Evolutionary conservation across 2,888 invertebrate genomes (phyloP).

Genomic region (Apotomis turbidana): DNA sequence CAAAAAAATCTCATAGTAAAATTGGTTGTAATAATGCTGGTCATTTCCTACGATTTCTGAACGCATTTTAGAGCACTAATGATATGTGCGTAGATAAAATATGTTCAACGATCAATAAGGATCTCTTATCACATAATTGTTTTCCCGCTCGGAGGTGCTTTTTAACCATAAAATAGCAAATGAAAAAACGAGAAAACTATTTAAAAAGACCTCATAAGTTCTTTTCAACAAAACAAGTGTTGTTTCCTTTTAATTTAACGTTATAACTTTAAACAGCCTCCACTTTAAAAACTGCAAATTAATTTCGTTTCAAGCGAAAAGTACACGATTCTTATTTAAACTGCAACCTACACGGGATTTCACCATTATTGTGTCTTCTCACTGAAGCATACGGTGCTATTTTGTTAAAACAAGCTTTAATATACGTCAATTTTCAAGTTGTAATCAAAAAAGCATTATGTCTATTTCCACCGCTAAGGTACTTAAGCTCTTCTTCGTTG

Average conservation of each 20-base stretch:
- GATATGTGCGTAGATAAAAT: no score
- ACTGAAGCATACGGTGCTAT: slow-evolving; percentile 1
- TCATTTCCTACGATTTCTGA: no score
- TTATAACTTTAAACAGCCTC: slow-evolving; percentile 1
- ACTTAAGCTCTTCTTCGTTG: not conserved
- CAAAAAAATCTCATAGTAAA: no score
- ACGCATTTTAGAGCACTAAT: no score
- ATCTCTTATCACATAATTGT: no score
- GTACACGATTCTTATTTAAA: not conserved
- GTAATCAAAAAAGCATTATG: not conserved
- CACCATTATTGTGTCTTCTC: not conserved
- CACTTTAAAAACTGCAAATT: slow-evolving; percentile 17
- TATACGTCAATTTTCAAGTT: not conserved
- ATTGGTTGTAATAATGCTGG: no score
- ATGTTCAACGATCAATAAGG: no score
- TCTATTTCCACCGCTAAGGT: no score
- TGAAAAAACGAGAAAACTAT: not conserved
- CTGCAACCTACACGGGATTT: not conserved
- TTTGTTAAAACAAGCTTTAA: not conserved
- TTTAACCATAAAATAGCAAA: not conserved
- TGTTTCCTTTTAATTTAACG: slow-evolving; percentile 12
- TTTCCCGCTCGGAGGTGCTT: no score
- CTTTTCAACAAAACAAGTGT: not conserved
- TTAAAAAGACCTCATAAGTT: not conserved
- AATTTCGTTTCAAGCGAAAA: slow-evolving; percentile 8